Evolutionary conservation across 2,113 vertebrate species (phyloP).

Genomic region (Numenius arquata): DNA sequence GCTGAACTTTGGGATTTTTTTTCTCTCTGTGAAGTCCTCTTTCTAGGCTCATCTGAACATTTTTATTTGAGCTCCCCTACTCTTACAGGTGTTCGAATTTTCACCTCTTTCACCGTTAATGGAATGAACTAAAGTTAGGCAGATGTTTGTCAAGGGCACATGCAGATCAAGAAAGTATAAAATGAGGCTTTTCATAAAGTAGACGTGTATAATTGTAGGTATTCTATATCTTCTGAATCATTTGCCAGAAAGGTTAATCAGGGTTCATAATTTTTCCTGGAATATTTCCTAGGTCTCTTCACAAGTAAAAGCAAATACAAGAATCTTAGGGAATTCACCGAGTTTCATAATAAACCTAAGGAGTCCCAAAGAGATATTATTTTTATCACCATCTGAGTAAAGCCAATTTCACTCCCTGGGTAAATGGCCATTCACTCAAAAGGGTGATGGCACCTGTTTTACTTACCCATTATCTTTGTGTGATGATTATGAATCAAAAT

Average conservation of each 20-base stretch:
- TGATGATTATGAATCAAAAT: background rate
- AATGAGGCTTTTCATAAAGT: background rate
- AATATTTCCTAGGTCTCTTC: background rate
- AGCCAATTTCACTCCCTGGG: background rate
- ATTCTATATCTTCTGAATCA: background rate
- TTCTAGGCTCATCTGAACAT: background rate
- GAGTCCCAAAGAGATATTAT: background rate
- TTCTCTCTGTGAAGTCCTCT: background rate
- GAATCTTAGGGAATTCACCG: background rate
- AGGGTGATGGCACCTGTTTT: background rate
- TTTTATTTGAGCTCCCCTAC: background rate
- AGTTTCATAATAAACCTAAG: background rate
- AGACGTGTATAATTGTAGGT: background rate
- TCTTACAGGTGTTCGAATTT: background rate
- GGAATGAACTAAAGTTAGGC: background rate
- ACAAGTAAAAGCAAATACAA: background rate
- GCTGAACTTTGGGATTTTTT: background rate
- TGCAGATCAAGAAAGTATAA: background rate
- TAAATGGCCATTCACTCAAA: background rate
- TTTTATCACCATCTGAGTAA: background rate
- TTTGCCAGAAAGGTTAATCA: background rate
- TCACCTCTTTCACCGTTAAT: background rate
- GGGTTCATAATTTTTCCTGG: background rate
- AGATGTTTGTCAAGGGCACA: background rate
- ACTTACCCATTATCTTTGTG: background rate